These are phyloP conservation scores for Athalia cordata DNA, from an alignment of 2,888 invertebrate species.

Conservation along the genomic window DNA sequence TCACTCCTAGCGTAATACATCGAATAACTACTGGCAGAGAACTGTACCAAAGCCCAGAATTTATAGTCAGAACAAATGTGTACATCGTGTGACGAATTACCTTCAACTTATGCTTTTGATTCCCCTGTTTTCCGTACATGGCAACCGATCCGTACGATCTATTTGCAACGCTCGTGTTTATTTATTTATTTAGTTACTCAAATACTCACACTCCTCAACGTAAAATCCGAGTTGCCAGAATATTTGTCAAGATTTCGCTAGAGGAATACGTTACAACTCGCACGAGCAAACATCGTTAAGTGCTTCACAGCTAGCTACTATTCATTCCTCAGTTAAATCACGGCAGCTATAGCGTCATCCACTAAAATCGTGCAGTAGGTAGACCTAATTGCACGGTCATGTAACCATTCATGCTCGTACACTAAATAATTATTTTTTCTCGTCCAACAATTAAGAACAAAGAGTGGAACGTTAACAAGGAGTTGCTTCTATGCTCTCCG, in stretches of 20 bases:
- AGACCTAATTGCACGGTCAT: background rate
- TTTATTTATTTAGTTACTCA: constrained; percentile 15
- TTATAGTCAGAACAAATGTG: too few relatives aligned
- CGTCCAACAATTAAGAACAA: background rate
- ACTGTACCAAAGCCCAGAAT: too few relatives aligned
- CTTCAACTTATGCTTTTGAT: too few relatives aligned
- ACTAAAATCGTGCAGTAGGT: background rate
- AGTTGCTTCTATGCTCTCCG: background rate
- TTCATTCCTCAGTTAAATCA: constrained; percentile 19
- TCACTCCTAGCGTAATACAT: too few relatives aligned
- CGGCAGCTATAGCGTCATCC: background rate
- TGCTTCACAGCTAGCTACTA: background rate
- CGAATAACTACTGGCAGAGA: too few relatives aligned
- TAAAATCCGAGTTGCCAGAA: background rate
- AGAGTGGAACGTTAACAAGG: background rate
- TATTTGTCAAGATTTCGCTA: constrained; percentile 11
- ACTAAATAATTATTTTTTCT: background rate
- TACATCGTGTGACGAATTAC: too few relatives aligned
- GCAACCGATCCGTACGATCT: background rate
- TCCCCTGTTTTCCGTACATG: too few relatives aligned
- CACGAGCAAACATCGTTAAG: constrained; percentile 30
- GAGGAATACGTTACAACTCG: background rate
- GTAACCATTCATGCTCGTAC: background rate
- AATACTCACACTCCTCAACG: background rate
- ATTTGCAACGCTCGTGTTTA: background rate